Evolutionary conservation across 2,797 vertebrate genomes (phyloP).

Genomic region (Chaenodraco wilsoni): DNA sequence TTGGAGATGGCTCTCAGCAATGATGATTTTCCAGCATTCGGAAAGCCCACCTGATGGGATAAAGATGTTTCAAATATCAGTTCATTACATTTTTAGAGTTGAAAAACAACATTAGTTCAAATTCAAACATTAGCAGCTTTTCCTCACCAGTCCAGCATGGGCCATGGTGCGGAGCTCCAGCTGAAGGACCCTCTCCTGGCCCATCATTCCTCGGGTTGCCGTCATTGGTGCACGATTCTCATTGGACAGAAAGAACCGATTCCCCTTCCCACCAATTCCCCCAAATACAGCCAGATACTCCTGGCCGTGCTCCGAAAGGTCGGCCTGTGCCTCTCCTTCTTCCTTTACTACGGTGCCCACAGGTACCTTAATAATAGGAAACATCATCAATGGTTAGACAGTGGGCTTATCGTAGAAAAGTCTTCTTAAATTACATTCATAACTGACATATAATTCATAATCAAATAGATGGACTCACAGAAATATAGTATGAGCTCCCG

Average conservation of each 20-base stretch:
- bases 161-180: slow-evolving; percentile 94
- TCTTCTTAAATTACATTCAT: neutral
- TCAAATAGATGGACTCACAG: slow-evolving; percentile 77
- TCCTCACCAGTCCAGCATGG: slow-evolving; percentile 92
- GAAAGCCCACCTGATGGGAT: slow-evolving; percentile 91
- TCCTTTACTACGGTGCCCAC: slow-evolving; percentile 93
- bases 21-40: slow-evolving; percentile 97
- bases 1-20: slow-evolving; percentile 92
- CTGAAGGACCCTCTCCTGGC: slow-evolving; percentile 88
- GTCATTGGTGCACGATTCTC: slow-evolving; percentile 89
- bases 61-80: neutral
- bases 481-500: slow-evolving; percentile 80
- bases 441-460: neutral
- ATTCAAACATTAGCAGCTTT: slow-evolving; percentile 4
- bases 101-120: neutral
- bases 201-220: slow-evolving; percentile 85
- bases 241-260: slow-evolving; percentile 94
- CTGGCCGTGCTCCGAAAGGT: slow-evolving; percentile 86
- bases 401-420: neutral
- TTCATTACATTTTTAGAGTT: neutral
- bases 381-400: neutral
- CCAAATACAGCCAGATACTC: slow-evolving; percentile 91
- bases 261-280: slow-evolving; percentile 93
- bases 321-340: slow-evolving; percentile 78
- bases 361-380: slow-evolving; percentile 85